Evolutionary conservation across 2,113 vertebrate genomes (phyloP), one percentile per base, ranked within the genome.

Genomic region (Holacanthus passer): DNA sequence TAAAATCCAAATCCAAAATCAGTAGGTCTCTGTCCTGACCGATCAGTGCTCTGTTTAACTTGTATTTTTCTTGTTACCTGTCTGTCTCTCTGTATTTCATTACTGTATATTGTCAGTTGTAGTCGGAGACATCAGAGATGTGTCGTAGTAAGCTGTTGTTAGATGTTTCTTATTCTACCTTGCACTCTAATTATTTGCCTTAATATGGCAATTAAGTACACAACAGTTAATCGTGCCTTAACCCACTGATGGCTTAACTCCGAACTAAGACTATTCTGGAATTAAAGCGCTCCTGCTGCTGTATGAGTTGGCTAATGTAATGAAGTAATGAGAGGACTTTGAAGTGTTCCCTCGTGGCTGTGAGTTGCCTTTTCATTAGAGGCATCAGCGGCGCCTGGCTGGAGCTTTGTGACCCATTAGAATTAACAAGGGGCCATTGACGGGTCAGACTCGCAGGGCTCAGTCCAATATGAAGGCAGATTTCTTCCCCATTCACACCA

Each of bases 111-210:
- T 20, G 56, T 59, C 24, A 24, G 29, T 93, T 96, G 96, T 96
- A 94, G 92, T 95, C 95, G n/a, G n/a, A n/a, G n/a, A n/a, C 92
- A 94, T 95, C 95, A 96, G 52, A 77, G 43, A 79, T 53, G 53
- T 82, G 76, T 90, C 81, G 77, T 94, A 93, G 87, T 95, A 95
- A 95, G 94, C 96, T 41, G 7, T 41, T 11, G 11, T 94, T 96
- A 86, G 47, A 69, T 43, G 60, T 88, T 81, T 85, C 90, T 91
- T 91, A 91, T 87, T 73, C 62, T 68, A 73, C 58, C 66, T 59
- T 73, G 52, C 35, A 2, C 58, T 85, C 59, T 88, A 88, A 89
- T 89, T 75, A 87, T 90, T 79, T 77, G 17, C 37, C 79, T 84
- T 86, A 87, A 89, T 86, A 81, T 85, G 86, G 68, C 56, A 58